These are phyloP conservation scores for Microtus montanus DNA, from an alignment of 2,113 vertebrate species.

Conservation along the genomic window DNA sequence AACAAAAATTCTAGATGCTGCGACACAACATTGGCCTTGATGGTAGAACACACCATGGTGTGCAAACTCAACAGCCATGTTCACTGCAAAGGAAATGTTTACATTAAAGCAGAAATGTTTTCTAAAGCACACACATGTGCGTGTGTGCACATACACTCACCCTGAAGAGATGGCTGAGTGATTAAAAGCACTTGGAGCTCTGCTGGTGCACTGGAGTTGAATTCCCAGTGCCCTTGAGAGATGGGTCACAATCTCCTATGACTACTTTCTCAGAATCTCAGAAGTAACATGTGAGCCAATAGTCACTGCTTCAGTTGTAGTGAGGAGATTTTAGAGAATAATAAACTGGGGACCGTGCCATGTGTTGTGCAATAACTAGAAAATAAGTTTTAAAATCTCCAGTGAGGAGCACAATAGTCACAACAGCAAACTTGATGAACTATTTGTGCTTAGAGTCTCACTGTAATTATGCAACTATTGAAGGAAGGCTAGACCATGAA, in stretches of 20 bases:
- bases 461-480: not conserved
- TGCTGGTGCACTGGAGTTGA: not conserved
- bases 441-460: not conserved
- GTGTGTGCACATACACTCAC: no score
- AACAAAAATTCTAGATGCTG: slow-evolving; percentile 93
- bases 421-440: not conserved
- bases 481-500: not conserved
- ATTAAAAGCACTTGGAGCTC: not conserved
- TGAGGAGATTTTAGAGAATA: not conserved
- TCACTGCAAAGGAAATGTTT: slow-evolving; percentile 85
- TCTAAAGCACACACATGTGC: not conserved
- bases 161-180: not conserved
- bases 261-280: not conserved
- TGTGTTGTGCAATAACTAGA: not conserved
- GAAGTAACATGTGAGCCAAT: not conserved
- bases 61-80: slow-evolving; percentile 88
- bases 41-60: slow-evolving; percentile 92
- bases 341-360: not conserved
- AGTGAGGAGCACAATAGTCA: not conserved
- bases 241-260: not conserved
- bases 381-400: not conserved
- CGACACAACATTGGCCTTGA: slow-evolving; percentile 93
- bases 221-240: not conserved
- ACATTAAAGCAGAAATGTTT: not conserved
- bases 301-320: not conserved